Base-by-base conservation (phyloP, 2,888 invertebrate species). In the Osmoderma eremita region DNA sequence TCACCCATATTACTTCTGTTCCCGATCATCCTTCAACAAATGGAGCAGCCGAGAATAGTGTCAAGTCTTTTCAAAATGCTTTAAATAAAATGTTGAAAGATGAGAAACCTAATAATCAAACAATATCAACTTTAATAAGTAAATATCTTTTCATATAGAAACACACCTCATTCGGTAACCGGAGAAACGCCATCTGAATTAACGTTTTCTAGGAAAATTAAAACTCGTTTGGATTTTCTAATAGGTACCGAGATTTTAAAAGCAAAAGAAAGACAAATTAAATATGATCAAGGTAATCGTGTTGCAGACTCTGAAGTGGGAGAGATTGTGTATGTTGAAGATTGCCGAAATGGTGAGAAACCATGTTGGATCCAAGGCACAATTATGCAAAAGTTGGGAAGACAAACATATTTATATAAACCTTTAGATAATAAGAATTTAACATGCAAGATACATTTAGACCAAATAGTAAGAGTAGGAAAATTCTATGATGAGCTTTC, bases 1-100 rank as follows among this genome's bases (percentile, higher is more conserved):
- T 74, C 13, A 50, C 54, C 10, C 72, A 73, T 42, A 51, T 72
- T 4, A 71, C 58, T 10, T 70, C 69, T 4, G 63, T 71, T 3
- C 70, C 73, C 1, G 13, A 42, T 13, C 42, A 42, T 42, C 42
- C 13, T 0, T 13, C 42, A 71, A 73, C 48, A 71, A 70, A 22
- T 20, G 58, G 51, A 36, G n/a, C 15, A 6, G 58, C 58, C 4
- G 58, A 56, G 13, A 56, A 49, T 49, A 5, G 13, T 4, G 58
- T 56, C 15, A 41, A 39, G 10, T 38, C 58, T 13, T 56, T 30
- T 39, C 36, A 56, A 56, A 42, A 3, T 6, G 2, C 42, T 42
- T 2, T 42, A 2, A 13, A 13, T 13, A 42, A 42, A 0, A 13
- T 13, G 42, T 42, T 42, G 13, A 42, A 1, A 13, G 42, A 42